A percentile compares a stretch with the other conserved stretches of the same genome.
phyloP scores from a whole-genome alignment of 2,113 vertebrate species.

The Oreochromis niloticus region DNA sequence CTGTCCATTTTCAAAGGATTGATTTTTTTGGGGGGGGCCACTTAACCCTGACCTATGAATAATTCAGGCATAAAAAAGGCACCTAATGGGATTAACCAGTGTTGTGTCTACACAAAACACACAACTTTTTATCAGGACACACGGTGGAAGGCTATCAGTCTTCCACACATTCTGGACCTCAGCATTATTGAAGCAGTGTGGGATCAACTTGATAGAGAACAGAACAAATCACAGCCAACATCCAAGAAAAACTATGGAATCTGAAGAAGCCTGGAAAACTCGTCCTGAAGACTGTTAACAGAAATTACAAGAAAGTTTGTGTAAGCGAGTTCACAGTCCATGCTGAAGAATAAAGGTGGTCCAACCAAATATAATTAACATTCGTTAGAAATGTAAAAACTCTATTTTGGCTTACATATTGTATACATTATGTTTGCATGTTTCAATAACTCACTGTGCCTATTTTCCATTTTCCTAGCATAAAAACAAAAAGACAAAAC shows the following conservation, averaged over 20 bases:
- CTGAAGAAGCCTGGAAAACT: rapidly evolving
- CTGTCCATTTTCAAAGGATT: background rate
- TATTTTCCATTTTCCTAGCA: background rate
- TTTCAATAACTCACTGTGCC: rapidly evolving
- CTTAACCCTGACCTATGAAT: background rate
- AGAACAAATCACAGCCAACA: background rate
- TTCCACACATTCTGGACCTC: background rate
- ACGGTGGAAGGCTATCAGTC: background rate
- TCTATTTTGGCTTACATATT: background rate
- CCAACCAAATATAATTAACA: background rate
- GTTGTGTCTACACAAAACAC: background rate
- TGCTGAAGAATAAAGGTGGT: background rate
- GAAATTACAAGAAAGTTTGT: background rate
- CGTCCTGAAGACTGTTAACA: background rate
- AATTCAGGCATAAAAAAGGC: background rate
- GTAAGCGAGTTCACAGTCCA: rapidly evolving
- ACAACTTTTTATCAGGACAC: background rate
- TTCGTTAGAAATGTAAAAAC: background rate
- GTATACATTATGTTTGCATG: rapidly evolving
- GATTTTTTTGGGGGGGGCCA: background rate
- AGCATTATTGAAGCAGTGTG: background rate
- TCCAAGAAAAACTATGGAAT: background rate
- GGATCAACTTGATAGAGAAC: background rate
- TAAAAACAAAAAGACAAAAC: background rate
- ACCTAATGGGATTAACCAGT: background rate